phyloP scores from a whole-genome alignment of 53 echinoderm and acorn worm species.

The Mesocentrotus franciscanus region DNA sequence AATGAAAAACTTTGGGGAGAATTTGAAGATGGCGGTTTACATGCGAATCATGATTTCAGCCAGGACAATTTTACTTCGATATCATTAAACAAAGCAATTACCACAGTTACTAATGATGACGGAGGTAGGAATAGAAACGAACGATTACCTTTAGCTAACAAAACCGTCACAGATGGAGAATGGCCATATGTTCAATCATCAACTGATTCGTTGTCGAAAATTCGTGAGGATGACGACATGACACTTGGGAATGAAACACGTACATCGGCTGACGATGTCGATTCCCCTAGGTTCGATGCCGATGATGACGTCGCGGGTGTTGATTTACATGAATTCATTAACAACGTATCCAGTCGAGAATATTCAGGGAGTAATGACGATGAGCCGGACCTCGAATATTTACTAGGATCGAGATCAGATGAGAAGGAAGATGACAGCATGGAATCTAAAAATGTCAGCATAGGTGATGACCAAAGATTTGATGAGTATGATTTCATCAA shows the following conservation, averaged over 20 bases:
- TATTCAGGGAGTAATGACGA: background rate
- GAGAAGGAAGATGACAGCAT: background rate
- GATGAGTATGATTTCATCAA: background rate
- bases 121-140: background rate
- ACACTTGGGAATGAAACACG: background rate
- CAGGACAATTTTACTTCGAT: background rate
- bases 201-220: background rate
- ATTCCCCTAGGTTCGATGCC: background rate
- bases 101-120: background rate
- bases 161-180: background rate
- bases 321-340: background rate
- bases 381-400: background rate
- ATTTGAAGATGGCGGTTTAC: background rate
- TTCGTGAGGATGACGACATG: background rate
- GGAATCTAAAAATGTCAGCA: background rate
- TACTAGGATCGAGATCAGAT: background rate
- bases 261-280: background rate
- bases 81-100: background rate
- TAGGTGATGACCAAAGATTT: background rate
- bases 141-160: background rate
- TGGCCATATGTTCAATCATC: background rate
- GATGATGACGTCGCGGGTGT: background rate
- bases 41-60: background rate
- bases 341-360: background rate
- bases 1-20: background rate